Conservation (phyloP, 2,113 vertebrate species). For the Cyprinodon brontotheroides region DNA sequence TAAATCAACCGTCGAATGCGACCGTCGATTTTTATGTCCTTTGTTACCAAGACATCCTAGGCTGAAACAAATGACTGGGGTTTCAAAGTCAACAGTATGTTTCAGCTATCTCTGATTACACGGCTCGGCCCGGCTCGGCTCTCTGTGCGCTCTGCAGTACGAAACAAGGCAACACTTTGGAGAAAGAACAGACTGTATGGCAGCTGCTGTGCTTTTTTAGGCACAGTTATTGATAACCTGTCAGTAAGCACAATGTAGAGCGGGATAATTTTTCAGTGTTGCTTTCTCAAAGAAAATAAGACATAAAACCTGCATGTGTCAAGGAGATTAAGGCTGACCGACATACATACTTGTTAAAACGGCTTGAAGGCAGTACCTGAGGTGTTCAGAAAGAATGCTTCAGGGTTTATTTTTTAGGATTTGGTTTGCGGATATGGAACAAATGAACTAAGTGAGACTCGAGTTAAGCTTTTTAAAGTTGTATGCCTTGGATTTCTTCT, state of each 20-base stretch:
- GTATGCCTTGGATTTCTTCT: too few relatives aligned
- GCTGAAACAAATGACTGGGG: conserved; percentile 44
- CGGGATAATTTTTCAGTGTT: neutral
- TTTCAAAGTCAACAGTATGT: conserved; percentile 51
- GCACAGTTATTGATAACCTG: conserved; percentile 42
- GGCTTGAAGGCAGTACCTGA: neutral
- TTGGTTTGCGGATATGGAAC: neutral
- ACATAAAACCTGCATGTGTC: conserved; percentile 1
- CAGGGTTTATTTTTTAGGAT: neutral
- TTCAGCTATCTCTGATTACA: conserved; percentile 41
- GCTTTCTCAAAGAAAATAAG: conserved; percentile 8
- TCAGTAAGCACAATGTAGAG: conserved; percentile 24
- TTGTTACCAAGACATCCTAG: conserved; percentile 46
- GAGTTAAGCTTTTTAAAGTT: neutral
- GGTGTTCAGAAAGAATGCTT: neutral
- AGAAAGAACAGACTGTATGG: conserved; percentile 37
- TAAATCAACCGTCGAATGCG: conserved; percentile 58
- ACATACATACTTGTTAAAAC: neutral
- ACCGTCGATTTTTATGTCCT: conserved; percentile 45
- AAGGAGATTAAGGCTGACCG: neutral
- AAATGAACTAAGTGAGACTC: neutral
- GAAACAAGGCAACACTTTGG: conserved; percentile 11
- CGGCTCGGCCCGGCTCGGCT: conserved; percentile 11
- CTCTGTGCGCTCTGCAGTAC: conserved; percentile 26
- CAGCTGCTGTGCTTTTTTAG: conserved; percentile 35